These are phyloP conservation scores for Eleutherodactylus coqui DNA, from an alignment of 2,797 vertebrate genomes.

Conservation along the genomic window DNA sequence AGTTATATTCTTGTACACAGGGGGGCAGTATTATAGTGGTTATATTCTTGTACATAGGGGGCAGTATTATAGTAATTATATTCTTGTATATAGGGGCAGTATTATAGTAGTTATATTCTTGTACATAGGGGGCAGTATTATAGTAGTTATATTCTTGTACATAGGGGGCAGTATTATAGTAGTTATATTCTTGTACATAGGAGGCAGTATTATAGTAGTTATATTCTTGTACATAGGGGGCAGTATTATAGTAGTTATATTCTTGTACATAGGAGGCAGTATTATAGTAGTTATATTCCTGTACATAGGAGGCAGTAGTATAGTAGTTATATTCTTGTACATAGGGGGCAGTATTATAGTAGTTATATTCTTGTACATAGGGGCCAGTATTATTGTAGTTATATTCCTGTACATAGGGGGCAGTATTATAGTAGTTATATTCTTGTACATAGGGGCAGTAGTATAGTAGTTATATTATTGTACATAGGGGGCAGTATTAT, in stretches of 20 bases:
- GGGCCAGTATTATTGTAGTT: neutral
- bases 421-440: constrained; percentile 13
- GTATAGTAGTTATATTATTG: neutral
- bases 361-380: constrained; percentile 13
- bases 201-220: neutral
- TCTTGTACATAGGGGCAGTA: neutral
- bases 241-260: constrained; percentile 14
- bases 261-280: neutral
- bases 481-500: neutral
- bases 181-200: constrained; percentile 14
- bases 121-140: constrained; percentile 8
- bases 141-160: constrained; percentile 12
- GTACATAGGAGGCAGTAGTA: neutral
- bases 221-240: constrained; percentile 7
- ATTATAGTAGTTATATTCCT: constrained; percentile 6
- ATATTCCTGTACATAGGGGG: neutral
- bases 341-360: constrained; percentile 6
- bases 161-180: constrained; percentile 13
- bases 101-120: constrained; percentile 19
- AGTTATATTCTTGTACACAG: constrained; percentile 13
- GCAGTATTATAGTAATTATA: constrained; percentile 24
- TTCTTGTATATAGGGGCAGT: neutral
- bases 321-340: constrained; percentile 7
- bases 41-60: constrained; percentile 9
- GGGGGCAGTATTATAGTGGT: constrained; percentile 6